A percentile compares a stretch with the other conserved stretches of the same genome.
These are phyloP conservation scores for Lepidurus couesii DNA, from an alignment of 1,140 invertebrate species.

Conservation along the genomic window DNA sequence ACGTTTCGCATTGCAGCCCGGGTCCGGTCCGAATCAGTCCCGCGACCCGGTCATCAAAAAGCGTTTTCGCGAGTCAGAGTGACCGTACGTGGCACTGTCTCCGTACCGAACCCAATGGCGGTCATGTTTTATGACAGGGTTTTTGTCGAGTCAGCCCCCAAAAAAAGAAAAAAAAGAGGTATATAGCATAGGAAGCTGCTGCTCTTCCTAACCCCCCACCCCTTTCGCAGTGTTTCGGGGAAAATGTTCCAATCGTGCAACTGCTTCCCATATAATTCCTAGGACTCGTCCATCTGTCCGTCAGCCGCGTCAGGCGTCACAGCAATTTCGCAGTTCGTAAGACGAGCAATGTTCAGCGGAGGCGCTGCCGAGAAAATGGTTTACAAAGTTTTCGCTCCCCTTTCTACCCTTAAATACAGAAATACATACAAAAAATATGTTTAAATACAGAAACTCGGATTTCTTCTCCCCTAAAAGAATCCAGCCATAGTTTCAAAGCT, in stretches of 20 bases:
- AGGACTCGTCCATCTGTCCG: conserved; percentile 4
- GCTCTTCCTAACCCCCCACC: neutral
- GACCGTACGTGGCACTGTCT: too few species aligned
- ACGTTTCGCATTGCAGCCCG: too few species aligned
- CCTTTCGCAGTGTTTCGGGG: neutral
- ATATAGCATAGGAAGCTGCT: neutral
- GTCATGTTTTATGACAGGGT: conserved; percentile 6
- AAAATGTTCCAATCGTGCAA: conserved; percentile 19
- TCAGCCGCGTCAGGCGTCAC: neutral
- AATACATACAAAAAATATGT: too few species aligned
- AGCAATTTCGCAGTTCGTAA: conserved; percentile 19
- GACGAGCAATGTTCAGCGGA: neutral
- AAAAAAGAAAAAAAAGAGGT: neutral
- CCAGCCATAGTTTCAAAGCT: too few species aligned
- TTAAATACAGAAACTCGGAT: too few species aligned
- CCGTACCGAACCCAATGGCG: neutral
- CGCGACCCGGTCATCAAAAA: too few species aligned
- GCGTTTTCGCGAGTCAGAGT: too few species aligned
- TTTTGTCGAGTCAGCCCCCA: neutral
- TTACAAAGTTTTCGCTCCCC: too few species aligned
- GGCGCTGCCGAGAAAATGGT: neutral
- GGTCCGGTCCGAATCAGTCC: too few species aligned
- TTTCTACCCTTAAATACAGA: too few species aligned
- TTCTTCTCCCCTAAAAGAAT: too few species aligned
- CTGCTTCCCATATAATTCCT: conserved; percentile 22